Percentiles rank a stretch among this genome's conserved stretches.
Conservation (phyloP, 2,113 vertebrate genomes). For the Colinus virginianus region DNA sequence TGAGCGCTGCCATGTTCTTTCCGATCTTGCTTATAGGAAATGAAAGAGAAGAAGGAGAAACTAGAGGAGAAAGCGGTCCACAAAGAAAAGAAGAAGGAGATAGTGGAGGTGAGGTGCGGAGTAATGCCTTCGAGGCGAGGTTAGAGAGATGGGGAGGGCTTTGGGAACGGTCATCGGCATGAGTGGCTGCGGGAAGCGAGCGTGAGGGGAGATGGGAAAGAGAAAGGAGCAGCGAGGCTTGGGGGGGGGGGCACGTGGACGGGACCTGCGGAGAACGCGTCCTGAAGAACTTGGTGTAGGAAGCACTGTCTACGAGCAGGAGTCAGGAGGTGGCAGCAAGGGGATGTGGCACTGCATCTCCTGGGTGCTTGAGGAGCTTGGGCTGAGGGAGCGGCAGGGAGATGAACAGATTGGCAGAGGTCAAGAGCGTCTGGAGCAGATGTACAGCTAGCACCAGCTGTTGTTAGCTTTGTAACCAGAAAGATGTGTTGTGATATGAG, state of each 20-base stretch:
- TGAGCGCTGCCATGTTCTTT: neutral
- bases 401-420: neutral
- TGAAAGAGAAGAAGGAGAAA: conserved; percentile 84
- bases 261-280: neutral
- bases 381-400: neutral
- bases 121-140: neutral
- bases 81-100: conserved; percentile 83
- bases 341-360: fast-evolving
- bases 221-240: neutral
- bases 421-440: neutral
- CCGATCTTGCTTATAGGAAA: conserved; percentile 45
- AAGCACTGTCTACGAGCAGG: neutral
- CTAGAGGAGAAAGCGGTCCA: conserved; percentile 77
- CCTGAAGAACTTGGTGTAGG: neutral
- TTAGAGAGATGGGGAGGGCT: neutral
- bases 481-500: neutral
- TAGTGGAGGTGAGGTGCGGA: conserved; percentile 70
- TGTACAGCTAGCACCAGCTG: neutral
- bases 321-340: neutral
- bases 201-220: neutral
- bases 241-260: neutral
- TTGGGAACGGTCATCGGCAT: neutral
- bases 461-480: neutral
- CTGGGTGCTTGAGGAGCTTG: neutral
- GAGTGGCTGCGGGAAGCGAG: fast-evolving